Base-by-base conservation (phyloP, 2,797 vertebrate species). In the Limnodromus scolopaceus region DNA sequence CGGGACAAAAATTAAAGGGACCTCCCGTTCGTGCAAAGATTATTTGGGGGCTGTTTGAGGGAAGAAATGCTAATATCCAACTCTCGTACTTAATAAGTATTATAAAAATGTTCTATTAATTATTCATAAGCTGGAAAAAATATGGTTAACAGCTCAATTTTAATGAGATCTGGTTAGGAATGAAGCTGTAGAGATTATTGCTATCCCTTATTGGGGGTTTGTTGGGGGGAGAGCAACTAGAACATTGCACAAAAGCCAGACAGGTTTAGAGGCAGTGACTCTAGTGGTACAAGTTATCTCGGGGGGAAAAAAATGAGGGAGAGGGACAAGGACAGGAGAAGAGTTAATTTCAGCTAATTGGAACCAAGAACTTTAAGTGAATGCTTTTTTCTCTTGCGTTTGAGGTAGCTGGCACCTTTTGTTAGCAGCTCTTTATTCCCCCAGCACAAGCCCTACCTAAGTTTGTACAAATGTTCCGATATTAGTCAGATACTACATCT, bases 151-250 rank as follows among this genome's bases (percentile, higher is more conserved):
- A 84, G 83, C 72, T 88, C 32, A 27, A 9, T 75, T 95, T 86
- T 97, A 88, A 90, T 90, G 91, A 90, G 80, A 45, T 76, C 83
- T 86, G 57, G n/a, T 74, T 81, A 78, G 65, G 65, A 72, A 81
- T 55, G 19, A 71, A 90, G 71, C 58, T 72, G 19, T 2, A 49
- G 81, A 54, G 65, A 32, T 75, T 30, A 24, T 16, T 54, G 38
- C 74, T 91, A 3, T 65, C 1, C 2, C 41, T 58, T 57, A 3
- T 1, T 13, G 25, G 45, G 23, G 16, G 10, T 7, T 4, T 11
- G 8, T 7, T 3, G 2, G 1, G 11, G 18, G 43, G 20, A 81
- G 24, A 76, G 54, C 46, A 53, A 22, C 80, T 61, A 8, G 76
- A 45, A 7, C 17, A 1, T 34, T 27, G 19, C 49, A 72, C 46